phyloP scores from a whole-genome alignment of 2,888 invertebrate species.

The Drosophila neonasuta region DNA sequence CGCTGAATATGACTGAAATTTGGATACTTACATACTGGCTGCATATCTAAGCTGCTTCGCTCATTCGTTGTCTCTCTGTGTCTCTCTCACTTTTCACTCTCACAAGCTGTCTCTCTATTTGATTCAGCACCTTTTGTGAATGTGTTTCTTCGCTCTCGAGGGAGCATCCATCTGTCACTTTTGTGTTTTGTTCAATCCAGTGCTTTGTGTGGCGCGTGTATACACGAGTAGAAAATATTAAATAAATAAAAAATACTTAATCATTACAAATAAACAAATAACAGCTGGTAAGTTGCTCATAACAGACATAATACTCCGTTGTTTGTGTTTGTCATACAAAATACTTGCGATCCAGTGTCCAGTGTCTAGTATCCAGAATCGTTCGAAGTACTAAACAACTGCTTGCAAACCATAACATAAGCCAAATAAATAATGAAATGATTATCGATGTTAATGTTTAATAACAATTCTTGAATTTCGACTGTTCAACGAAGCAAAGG shows the following conservation, averaged over 20 bases:
- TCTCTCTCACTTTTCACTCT: not conserved
- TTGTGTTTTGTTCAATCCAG: slow-evolving; percentile 35
- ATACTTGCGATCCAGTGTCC: slow-evolving; percentile 26
- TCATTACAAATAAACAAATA: slow-evolving; percentile 35
- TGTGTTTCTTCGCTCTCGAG: slow-evolving; percentile 53
- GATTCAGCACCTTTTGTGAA: slow-evolving; percentile 14
- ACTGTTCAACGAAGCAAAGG: slow-evolving; percentile 29
- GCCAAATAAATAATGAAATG: slow-evolving; percentile 8
- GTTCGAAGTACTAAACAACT: not conserved
- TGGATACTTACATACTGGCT: slow-evolving; percentile 5
- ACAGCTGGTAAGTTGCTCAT: slow-evolving; percentile 35
- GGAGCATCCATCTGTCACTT: slow-evolving; percentile 63
- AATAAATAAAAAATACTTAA: slow-evolving; percentile 27
- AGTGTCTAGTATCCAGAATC: not conserved
- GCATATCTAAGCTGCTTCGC: slow-evolving; percentile 24
- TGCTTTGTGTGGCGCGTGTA: slow-evolving; percentile 16
- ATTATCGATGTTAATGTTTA: slow-evolving; percentile 10
- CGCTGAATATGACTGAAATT: slow-evolving; percentile 49
- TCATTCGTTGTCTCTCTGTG: not conserved
- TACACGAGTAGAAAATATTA: slow-evolving; percentile 11
- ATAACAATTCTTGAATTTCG: slow-evolving; percentile 19
- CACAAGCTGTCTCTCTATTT: slow-evolving; percentile 23
- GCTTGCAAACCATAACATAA: slow-evolving; percentile 18
- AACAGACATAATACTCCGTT: slow-evolving; percentile 6
- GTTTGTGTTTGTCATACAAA: slow-evolving; percentile 20